These are phyloP conservation scores for Oreocharis arfaki DNA, from an alignment of 2,113 vertebrate genomes.

Conservation along the genomic window DNA sequence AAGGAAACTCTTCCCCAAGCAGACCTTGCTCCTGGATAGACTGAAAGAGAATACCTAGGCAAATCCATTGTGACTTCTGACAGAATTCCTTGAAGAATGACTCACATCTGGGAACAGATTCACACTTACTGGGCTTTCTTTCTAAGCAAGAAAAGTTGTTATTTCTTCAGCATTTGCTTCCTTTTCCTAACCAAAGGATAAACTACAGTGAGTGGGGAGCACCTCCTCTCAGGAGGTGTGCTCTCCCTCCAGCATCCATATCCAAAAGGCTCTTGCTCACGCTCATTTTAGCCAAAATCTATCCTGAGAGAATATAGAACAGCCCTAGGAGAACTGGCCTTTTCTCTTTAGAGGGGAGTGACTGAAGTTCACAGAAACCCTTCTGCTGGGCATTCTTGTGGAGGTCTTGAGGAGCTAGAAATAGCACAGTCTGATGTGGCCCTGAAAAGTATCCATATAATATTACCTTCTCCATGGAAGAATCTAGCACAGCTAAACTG, in stretches of 20 bases:
- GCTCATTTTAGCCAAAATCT: background rate
- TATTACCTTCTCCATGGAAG: background rate
- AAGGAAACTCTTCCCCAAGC: background rate
- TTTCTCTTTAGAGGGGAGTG: background rate
- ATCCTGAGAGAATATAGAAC: background rate
- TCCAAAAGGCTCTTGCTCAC: background rate
- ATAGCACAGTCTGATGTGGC: background rate
- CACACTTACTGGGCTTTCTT: background rate
- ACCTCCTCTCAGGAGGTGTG: background rate
- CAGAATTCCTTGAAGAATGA: background rate
- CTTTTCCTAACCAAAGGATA: background rate
- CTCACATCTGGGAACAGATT: background rate
- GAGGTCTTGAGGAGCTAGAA: background rate
- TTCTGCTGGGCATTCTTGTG: background rate
- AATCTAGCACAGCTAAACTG: background rate
- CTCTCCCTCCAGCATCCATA: background rate
- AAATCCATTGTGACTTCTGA: background rate
- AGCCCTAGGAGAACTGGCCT: background rate
- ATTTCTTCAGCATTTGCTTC: background rate
- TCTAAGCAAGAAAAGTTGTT: too few species aligned
- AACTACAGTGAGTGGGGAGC: background rate
- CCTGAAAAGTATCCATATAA: background rate
- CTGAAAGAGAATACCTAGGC: background rate
- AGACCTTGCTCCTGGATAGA: background rate
- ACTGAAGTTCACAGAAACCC: background rate